Evolutionary conservation across 2,797 vertebrate species (phyloP).

Genomic region (Acipenser oxyrinchus): DNA sequence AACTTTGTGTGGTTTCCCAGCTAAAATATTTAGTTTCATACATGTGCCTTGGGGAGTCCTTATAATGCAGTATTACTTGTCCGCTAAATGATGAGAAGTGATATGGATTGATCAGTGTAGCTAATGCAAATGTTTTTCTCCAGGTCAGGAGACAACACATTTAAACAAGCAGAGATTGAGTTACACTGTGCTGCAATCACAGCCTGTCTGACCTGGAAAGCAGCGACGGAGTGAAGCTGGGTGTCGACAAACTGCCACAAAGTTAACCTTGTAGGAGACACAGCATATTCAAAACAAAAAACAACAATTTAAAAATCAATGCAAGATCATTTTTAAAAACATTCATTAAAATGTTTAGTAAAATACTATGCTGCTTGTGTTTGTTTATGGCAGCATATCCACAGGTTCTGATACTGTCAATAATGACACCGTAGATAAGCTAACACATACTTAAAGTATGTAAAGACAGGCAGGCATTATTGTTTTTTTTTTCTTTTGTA

Average conservation of each 20-base stretch:
- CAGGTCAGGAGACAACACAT: conserved; percentile 40
- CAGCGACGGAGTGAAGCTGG: conserved; percentile 5
- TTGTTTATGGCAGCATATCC: no score
- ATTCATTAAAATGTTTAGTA: no score
- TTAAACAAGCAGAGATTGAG: conserved; percentile 34
- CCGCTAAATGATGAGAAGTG: conserved; percentile 42
- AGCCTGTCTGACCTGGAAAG: conserved; percentile 25
- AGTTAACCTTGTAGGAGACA: no score
- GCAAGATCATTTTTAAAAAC: background rate
- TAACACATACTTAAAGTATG: no score
- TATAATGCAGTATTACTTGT: conserved; percentile 49
- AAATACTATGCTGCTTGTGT: no score
- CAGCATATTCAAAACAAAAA: no score
- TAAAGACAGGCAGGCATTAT: no score
- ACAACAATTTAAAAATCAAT: background rate
- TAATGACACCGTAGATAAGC: no score
- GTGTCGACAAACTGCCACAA: background rate
- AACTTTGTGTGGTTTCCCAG: conserved; percentile 32
- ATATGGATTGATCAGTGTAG: conserved; percentile 46
- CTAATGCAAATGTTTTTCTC: conserved; percentile 43
- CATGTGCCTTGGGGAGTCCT: conserved; percentile 45
- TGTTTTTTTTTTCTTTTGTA: no score
- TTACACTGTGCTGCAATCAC: conserved; percentile 27
- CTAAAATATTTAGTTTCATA: conserved; percentile 44
- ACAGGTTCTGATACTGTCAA: no score